Conservation (phyloP, 2,888 invertebrate species). For the Trachelus iudaicus region DNA sequence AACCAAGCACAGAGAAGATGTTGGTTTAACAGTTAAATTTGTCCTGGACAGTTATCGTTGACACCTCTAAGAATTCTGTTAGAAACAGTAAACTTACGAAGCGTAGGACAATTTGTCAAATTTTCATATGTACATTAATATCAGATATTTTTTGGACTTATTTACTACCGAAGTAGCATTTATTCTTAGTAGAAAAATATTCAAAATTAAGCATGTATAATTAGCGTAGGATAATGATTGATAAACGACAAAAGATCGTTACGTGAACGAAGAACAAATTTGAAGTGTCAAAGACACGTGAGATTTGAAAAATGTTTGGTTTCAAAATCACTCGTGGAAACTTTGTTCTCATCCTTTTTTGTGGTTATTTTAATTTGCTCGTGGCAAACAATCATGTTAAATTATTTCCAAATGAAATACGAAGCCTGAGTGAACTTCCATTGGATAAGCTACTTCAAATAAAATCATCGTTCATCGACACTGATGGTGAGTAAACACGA, state of each 20-base stretch:
- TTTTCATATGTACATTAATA: neutral
- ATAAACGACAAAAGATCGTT: neutral
- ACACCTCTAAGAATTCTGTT: neutral
- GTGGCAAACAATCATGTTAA: neutral
- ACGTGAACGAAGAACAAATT: neutral
- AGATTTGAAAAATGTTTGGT: neutral
- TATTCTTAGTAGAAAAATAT: neutral
- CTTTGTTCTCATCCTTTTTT: neutral
- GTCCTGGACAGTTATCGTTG: neutral
- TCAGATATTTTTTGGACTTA: neutral
- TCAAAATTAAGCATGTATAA: neutral
- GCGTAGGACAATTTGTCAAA: neutral
- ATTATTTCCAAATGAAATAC: slow-evolving; percentile 51
- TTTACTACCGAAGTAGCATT: neutral
- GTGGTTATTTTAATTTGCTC: neutral
- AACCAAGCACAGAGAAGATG: slow-evolving; percentile 35
- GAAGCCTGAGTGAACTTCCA: slow-evolving; percentile 75
- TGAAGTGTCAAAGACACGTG: neutral
- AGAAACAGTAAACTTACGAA: neutral
- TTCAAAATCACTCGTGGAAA: neutral
- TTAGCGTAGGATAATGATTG: neutral
- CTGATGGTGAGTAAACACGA: slow-evolving; percentile 36
- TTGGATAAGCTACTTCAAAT: slow-evolving; percentile 77
- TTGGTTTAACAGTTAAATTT: neutral
- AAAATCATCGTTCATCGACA: slow-evolving; percentile 64